phyloP scores from a whole-genome alignment of 2,888 invertebrate species.

The Neoitamus cyanurus region DNA sequence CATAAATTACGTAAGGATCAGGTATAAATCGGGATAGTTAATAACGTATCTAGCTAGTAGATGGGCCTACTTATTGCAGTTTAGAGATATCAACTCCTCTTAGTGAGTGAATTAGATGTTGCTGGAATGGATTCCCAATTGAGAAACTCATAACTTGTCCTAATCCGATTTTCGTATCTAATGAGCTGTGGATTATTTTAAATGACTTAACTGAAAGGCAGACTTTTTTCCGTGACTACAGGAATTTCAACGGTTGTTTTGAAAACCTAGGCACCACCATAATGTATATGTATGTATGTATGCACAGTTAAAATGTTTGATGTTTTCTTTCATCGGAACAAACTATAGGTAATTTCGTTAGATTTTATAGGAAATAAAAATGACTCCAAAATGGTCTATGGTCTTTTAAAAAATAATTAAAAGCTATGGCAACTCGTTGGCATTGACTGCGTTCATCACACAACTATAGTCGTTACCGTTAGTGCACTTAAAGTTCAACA shows the following conservation, averaged over 20 bases:
- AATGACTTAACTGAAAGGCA: not conserved
- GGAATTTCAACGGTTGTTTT: not conserved
- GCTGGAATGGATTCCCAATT: not conserved
- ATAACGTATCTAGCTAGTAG: not conserved
- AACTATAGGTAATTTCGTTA: too few species aligned
- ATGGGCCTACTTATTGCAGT: not conserved
- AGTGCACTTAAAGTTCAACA: too few species aligned
- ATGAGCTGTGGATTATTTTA: not conserved
- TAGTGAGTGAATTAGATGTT: not conserved
- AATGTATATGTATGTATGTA: too few species aligned
- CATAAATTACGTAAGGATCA: not conserved
- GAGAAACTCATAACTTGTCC: not conserved
- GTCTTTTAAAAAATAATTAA: too few species aligned
- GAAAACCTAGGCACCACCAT: not conserved
- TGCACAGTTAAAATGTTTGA: too few species aligned
- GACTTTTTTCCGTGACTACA: not conserved
- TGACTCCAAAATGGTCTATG: too few species aligned
- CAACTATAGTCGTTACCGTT: too few species aligned
- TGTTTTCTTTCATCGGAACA: too few species aligned
- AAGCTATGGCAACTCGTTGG: too few species aligned
- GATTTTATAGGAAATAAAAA: too few species aligned
- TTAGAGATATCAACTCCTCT: not conserved
- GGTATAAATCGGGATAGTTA: not conserved
- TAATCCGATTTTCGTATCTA: not conserved
- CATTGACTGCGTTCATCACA: too few species aligned